A percentile compares a stretch with the other conserved stretches of the same genome.
Conservation (phyloP, 2,888 invertebrate species). For the Chrysolina americana region DNA sequence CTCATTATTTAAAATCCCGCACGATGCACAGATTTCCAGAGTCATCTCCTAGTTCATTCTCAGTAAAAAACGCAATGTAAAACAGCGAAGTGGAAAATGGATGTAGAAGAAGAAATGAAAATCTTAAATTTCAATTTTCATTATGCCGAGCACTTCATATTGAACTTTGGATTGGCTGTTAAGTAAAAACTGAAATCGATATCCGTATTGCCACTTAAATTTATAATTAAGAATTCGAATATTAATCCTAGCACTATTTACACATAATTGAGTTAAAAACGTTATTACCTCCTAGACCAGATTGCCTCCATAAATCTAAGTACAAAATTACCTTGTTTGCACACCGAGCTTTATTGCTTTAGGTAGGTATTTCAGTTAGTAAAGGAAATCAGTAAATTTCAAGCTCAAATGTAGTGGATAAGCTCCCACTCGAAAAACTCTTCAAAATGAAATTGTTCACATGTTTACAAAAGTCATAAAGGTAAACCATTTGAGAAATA, state of each 20-base stretch:
- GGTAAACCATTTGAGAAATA: not conserved
- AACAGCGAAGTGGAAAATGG: constrained; percentile 8
- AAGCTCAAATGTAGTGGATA: not conserved
- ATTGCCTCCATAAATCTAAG: constrained; percentile 34
- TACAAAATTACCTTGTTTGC: constrained; percentile 32
- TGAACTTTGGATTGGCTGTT: constrained; percentile 29
- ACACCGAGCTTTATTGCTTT: constrained; percentile 26
- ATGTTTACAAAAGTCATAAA: not conserved
- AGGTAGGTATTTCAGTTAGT: constrained; percentile 29
- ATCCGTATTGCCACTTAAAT: constrained; percentile 25
- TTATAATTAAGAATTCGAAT: constrained; percentile 28
- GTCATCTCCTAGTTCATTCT: not conserved
- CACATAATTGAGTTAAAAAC: constrained; percentile 34
- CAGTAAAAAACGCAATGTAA: not conserved
- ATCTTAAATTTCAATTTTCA: constrained; percentile 27
- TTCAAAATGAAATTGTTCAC: constrained; percentile 4
- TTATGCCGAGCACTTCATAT: constrained; percentile 6
- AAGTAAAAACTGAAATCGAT: constrained; percentile 26
- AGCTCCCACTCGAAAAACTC: constrained; percentile 5
- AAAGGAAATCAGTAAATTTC: constrained; percentile 8
- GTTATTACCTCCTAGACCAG: constrained; percentile 31
- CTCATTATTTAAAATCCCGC: too few relatives aligned
- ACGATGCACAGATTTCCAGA: not conserved
- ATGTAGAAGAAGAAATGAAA: constrained; percentile 9
- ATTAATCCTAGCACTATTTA: constrained; percentile 31